Conservation (phyloP, 2,113 vertebrate species). For the Theristicus caerulescens region DNA sequence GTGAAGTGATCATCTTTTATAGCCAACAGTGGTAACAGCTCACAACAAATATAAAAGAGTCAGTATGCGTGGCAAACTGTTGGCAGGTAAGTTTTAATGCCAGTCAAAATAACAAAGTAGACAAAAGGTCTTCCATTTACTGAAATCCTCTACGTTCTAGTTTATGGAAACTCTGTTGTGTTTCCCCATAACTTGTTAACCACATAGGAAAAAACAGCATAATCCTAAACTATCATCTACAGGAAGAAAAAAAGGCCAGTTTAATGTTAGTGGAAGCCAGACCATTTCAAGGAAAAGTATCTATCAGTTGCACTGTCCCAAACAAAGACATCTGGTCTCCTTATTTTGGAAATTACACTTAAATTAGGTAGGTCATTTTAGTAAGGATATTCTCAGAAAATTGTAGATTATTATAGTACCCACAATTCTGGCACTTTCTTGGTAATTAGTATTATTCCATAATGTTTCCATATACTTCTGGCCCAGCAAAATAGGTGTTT, state of each 20-base stretch:
- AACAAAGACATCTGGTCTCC: slow-evolving; percentile 11
- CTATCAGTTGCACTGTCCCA: background rate
- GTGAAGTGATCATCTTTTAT: background rate
- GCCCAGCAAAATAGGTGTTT: background rate
- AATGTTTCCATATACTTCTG: background rate
- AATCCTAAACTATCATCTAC: background rate
- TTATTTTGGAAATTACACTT: slow-evolving; percentile 39
- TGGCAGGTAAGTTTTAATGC: background rate
- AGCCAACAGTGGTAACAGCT: background rate
- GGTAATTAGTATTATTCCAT: slow-evolving; percentile 15
- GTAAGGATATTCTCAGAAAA: slow-evolving; percentile 55
- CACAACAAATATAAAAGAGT: background rate
- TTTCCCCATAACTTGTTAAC: background rate
- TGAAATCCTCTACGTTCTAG: background rate
- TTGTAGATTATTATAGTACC: slow-evolving; percentile 30
- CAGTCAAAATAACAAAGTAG: background rate
- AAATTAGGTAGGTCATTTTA: slow-evolving; percentile 36
- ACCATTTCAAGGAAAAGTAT: background rate
- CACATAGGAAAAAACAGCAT: background rate
- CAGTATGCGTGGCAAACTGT: background rate
- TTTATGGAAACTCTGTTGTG: slow-evolving; percentile 8
- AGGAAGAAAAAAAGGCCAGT: background rate
- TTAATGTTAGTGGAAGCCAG: background rate
- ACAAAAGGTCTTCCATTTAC: background rate
- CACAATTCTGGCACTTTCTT: background rate